These are phyloP conservation scores for Drymonia ruficornis DNA, from an alignment of 2,888 invertebrate species.

Conservation along the genomic window DNA sequence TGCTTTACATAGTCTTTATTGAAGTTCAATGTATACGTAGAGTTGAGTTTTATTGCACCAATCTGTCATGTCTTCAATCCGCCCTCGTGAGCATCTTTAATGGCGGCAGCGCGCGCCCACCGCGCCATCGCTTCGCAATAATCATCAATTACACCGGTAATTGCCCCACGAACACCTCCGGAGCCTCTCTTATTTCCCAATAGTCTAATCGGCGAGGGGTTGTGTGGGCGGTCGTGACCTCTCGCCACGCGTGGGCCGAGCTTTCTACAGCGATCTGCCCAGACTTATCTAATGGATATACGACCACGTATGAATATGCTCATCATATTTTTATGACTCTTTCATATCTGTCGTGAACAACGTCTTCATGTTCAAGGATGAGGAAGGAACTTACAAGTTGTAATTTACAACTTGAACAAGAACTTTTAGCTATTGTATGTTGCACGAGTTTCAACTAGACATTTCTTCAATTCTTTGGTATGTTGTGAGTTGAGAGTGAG, in stretches of 20 bases:
- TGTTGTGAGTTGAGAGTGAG: too few species aligned
- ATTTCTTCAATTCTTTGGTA: too few species aligned
- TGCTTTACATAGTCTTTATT: background rate
- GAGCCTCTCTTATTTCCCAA: conserved; percentile 57
- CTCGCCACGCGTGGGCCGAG: conserved; percentile 72
- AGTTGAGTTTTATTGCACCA: conserved; percentile 41
- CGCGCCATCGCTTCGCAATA: conserved; percentile 61
- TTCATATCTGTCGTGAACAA: conserved; percentile 29
- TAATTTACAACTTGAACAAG: too few species aligned
- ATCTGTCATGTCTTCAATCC: conserved; percentile 48
- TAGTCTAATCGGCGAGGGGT: conserved; percentile 49
- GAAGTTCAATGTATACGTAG: conserved; percentile 23
- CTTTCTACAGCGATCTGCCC: conserved; percentile 65
- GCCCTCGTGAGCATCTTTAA: conserved; percentile 49
- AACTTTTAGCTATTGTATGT: too few species aligned
- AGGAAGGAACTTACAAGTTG: too few species aligned
- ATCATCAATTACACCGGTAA: conserved; percentile 67
- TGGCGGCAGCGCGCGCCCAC: conserved; percentile 37
- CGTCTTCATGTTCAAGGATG: conserved; percentile 12
- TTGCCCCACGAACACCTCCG: conserved; percentile 60
- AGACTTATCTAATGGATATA: conserved; percentile 47
- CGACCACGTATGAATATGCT: conserved; percentile 38
- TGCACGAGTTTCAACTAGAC: too few species aligned
- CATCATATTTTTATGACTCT: conserved; percentile 28
- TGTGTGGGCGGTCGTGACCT: conserved; percentile 74